Conservation (phyloP, 2,888 invertebrate genomes). For the Isoperla grammatica region DNA sequence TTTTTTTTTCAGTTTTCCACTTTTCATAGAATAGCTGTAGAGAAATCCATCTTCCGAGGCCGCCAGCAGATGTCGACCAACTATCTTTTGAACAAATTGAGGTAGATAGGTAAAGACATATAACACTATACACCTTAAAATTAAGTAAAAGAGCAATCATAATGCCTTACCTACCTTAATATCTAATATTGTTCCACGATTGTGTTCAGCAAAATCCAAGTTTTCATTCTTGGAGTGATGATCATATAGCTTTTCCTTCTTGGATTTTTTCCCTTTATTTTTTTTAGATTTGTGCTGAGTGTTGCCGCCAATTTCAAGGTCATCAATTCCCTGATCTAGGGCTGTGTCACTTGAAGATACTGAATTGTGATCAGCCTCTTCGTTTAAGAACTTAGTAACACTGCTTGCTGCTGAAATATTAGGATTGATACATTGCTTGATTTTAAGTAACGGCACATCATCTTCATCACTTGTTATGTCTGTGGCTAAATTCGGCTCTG, state of each 20-base stretch:
- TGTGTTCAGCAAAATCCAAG: slow-evolving; percentile 13
- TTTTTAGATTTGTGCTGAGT: neutral
- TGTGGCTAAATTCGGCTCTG: no score
- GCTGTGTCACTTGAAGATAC: slow-evolving; percentile 6
- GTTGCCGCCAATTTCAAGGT: neutral
- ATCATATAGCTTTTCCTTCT: neutral
- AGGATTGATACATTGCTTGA: neutral
- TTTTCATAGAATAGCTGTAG: slow-evolving; percentile 52
- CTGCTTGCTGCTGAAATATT: no score
- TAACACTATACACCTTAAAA: neutral
- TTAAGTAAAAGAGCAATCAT: neutral
- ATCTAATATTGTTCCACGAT: slow-evolving; percentile 23
- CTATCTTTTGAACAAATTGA: slow-evolving; percentile 45
- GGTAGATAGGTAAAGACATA: neutral
- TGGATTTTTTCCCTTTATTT: neutral
- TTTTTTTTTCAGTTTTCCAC: slow-evolving; percentile 51
- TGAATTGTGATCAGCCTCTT: neutral
- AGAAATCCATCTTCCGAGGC: slow-evolving; percentile 60
- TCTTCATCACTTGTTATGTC: neutral
- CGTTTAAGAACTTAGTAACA: neutral
- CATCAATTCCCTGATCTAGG: neutral
- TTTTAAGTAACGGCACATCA: neutral
- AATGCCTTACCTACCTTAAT: slow-evolving; percentile 26
- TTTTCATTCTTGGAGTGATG: slow-evolving; percentile 4
- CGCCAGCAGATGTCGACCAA: slow-evolving; percentile 55